A percentile compares a stretch with the other conserved stretches of the same genome.
Conservation (phyloP, 2,888 invertebrate species). For the Ectemnius cavifrons region DNA sequence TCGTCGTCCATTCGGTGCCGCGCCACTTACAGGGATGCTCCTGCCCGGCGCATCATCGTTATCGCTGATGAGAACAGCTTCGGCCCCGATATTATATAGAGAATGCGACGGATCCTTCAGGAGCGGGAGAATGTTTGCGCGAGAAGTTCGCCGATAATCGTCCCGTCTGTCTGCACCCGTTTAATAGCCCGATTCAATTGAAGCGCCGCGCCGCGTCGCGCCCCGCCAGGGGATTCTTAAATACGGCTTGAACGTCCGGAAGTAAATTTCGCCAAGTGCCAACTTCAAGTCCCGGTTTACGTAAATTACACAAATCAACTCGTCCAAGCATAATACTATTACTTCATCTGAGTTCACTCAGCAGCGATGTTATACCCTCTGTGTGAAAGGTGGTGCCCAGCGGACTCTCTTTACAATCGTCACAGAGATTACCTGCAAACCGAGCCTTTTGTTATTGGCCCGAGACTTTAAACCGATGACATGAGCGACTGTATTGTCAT, state of each 20-base stretch:
- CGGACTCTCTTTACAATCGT: no score
- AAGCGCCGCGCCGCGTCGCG: slow-evolving; percentile 17
- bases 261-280: background rate
- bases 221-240: slow-evolving; percentile 28
- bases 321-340: no score
- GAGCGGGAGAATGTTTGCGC: slow-evolving; percentile 31
- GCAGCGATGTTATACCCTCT: no score
- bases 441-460: no score
- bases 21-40: slow-evolving; percentile 30
- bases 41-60: slow-evolving; percentile 35
- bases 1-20: slow-evolving; percentile 27
- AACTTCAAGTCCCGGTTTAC: background rate
- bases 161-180: slow-evolving; percentile 29
- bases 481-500: no score
- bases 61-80: slow-evolving; percentile 41
- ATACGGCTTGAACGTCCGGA: background rate
- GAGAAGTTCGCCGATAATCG: slow-evolving; percentile 37
- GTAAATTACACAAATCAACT: no score
- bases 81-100: slow-evolving; percentile 32
- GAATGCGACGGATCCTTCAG: slow-evolving; percentile 19
- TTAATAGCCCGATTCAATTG: slow-evolving; percentile 43
- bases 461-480: no score
- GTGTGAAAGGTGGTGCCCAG: no score
- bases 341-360: no score
- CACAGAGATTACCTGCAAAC: no score